Conservation (phyloP, 2,888 invertebrate genomes). For the Andrena marginata region DNA sequence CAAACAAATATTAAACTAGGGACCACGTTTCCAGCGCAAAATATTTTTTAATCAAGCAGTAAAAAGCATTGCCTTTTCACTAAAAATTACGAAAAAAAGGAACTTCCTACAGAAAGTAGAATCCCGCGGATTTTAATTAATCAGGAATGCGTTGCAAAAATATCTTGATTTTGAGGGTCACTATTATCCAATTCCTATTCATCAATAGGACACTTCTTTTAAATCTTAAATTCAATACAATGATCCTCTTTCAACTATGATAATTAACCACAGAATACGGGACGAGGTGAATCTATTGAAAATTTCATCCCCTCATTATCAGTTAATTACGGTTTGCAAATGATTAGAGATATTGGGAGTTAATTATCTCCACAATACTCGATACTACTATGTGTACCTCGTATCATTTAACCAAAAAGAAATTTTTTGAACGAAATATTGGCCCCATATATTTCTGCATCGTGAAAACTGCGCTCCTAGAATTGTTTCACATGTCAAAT, state of each 20-base stretch:
- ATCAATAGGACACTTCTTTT: not conserved
- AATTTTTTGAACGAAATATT: not conserved
- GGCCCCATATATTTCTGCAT: not conserved
- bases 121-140: too few relatives aligned
- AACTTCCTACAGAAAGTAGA: not conserved
- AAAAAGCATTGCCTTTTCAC: not conserved
- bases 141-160: not conserved
- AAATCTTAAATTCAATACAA: too few relatives aligned
- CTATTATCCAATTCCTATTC: not conserved
- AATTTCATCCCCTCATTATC: not conserved
- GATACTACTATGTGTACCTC: not conserved
- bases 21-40: not conserved
- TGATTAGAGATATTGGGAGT: not conserved
- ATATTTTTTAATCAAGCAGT: not conserved
- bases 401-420: not conserved
- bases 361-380: not conserved
- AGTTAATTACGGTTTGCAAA: not conserved
- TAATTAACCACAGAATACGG: not conserved
- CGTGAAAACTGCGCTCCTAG: not conserved
- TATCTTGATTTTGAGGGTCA: not conserved
- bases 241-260: not conserved
- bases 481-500: constrained; percentile 25
- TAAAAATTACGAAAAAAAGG: not conserved
- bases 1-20: constrained; percentile 1
- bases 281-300: not conserved